phyloP scores from a whole-genome alignment of 2,797 vertebrate genomes.

The Anabas testudineus region DNA sequence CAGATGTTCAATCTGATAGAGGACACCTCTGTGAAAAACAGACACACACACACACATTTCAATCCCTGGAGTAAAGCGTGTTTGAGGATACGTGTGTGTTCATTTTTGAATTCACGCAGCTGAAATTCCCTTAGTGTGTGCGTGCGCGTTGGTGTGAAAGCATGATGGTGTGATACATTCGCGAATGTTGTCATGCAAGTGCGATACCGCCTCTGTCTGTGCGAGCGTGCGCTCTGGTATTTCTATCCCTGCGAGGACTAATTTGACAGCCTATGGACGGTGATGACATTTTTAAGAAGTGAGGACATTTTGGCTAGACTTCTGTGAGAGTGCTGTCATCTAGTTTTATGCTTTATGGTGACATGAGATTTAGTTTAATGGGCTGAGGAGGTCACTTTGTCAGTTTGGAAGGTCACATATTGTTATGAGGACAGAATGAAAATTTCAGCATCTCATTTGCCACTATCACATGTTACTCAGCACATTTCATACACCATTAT shows the following conservation, averaged over 20 bases:
- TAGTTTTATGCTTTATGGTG: too few relatives aligned
- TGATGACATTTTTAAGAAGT: neutral
- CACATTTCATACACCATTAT: neutral
- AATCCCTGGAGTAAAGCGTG: constrained; percentile 40
- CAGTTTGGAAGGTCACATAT: too few relatives aligned
- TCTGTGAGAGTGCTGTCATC: neutral
- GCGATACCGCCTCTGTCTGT: constrained; percentile 55
- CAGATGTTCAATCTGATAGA: constrained; percentile 49
- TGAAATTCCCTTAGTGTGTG: constrained; percentile 42
- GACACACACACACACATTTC: constrained; percentile 39
- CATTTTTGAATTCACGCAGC: constrained; percentile 31
- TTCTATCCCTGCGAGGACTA: constrained; percentile 16
- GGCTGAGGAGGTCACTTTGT: too few relatives aligned
- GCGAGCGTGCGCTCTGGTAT: constrained; percentile 10
- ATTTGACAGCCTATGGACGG: neutral
- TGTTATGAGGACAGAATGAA: neutral
- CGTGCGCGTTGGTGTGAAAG: constrained; percentile 38
- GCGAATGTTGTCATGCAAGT: constrained; percentile 58
- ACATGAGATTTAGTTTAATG: neutral
- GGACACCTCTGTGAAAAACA: constrained; percentile 48
- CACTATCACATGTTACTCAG: neutral
- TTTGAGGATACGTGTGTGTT: constrained; percentile 1
- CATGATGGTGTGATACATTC: constrained; percentile 56
- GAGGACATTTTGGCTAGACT: neutral
- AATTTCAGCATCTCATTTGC: neutral